Conservation (phyloP, 2,888 invertebrate species). For the Tortricodes alternella region DNA sequence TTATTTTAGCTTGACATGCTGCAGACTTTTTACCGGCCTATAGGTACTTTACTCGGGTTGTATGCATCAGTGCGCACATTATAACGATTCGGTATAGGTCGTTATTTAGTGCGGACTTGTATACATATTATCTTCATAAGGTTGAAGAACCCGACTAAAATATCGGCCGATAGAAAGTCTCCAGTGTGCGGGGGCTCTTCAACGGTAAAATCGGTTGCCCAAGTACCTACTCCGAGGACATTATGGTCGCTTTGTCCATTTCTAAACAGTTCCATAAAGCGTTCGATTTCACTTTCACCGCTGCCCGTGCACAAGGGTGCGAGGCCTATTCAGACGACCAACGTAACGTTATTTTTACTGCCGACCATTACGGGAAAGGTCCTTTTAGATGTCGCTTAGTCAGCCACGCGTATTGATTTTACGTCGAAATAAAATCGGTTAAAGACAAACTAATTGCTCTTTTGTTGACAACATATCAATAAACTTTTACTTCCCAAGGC, state of each 20-base stretch:
- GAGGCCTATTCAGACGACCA: slow-evolving; percentile 44
- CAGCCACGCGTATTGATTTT: slow-evolving; percentile 51
- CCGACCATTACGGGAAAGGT: slow-evolving; percentile 55
- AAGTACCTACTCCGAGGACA: slow-evolving; percentile 26
- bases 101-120: too few species aligned
- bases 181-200: too few species aligned
- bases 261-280: slow-evolving; percentile 41
- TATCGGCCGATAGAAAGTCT: too few species aligned
- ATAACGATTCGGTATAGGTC: too few species aligned
- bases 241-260: slow-evolving; percentile 36
- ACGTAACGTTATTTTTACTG: slow-evolving; percentile 62
- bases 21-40: too few species aligned
- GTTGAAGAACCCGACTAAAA: too few species aligned
- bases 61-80: too few species aligned
- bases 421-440: slow-evolving; percentile 14
- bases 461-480: not conserved
- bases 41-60: too few species aligned
- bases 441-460: slow-evolving; percentile 5
- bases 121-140: too few species aligned
- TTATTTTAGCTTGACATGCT: too few species aligned
- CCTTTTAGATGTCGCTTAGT: slow-evolving; percentile 40
- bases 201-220: slow-evolving; percentile 27
- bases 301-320: slow-evolving; percentile 46
- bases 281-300: slow-evolving; percentile 69
- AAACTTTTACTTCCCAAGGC: not conserved